Evolutionary conservation across 2,797 vertebrate genomes (phyloP), one percentile per base, ranked within the genome.

Genomic region (Rhyacichthys aspro): DNA sequence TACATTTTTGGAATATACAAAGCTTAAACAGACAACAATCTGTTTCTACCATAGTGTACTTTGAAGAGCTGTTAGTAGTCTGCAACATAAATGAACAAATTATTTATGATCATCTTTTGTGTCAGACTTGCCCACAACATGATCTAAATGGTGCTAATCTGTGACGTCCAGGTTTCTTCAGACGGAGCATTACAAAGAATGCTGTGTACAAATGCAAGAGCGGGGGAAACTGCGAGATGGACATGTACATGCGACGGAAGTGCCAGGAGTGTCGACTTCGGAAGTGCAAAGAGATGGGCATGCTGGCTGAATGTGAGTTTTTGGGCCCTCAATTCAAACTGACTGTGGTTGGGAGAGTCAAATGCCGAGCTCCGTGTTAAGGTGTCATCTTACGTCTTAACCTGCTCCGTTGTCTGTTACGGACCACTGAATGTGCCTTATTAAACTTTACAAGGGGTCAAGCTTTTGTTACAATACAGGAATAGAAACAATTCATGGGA

Each of bases 231-330:
- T 99, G 98, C 3, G 97, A 98, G 89, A 99, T 99, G 98, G 97
- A 99, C 83, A 98, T 99, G 98, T 99, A 99, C 77, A 99, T 99
- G 98, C 93, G 98, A 47, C 94, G 98, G 58, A 99, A 98, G 72
- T 99, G 98, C 78, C 98, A 99, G 72, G 96, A 98, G 66, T 99
- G 98, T 19, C 94, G 98, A 17, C 93, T 99, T 14, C 91, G 95
- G 79, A 99, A 99, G 69, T 99, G 98, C 93, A 98, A 94, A 79
- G 94, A 97, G 84, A 96, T 98, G 94, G 98, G 98, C 58, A 99
- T 99, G 98, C 90, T 99, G 89, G 96, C 98, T 79, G 98, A 99
- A 90, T 99, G 98, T 99, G 93, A 92, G 98, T 96, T 86, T 86
- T 54, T 5, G 8, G 12, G 55, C 15, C 7, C 4, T 6, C 23